phyloP scores from a whole-genome alignment of 2,797 vertebrate species.

The Lepilemur ruficaudatus region DNA sequence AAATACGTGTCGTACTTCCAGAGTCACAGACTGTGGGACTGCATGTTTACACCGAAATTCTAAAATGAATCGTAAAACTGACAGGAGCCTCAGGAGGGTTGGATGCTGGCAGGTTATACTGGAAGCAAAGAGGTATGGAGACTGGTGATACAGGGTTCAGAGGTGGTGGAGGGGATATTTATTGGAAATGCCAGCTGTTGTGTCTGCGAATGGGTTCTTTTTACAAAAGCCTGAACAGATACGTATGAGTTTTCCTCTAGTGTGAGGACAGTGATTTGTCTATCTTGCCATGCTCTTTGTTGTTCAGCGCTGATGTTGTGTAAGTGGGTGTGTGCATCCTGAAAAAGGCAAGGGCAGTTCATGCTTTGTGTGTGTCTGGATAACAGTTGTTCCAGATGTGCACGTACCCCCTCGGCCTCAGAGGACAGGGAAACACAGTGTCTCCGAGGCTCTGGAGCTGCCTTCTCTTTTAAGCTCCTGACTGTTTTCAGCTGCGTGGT shows the following conservation, averaged over 20 bases:
- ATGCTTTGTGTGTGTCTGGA: not conserved
- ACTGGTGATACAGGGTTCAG: not conserved
- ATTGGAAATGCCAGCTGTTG: not conserved
- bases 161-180: not conserved
- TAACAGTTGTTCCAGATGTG: not conserved
- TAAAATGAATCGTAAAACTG: not conserved
- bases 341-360: not conserved
- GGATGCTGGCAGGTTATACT: not conserved
- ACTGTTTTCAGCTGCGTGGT: not conserved
- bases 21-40: conserved; percentile 63
- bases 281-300: not conserved
- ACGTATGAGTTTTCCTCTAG: not conserved
- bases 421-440: not conserved
- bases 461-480: not conserved
- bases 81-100: not conserved
- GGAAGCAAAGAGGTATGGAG: not conserved
- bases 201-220: not conserved
- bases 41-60: conserved; percentile 69
- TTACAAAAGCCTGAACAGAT: not conserved
- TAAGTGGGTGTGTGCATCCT: not conserved
- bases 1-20: conserved; percentile 68
- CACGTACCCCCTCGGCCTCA: fast-evolving
- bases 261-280: not conserved
- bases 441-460: not conserved
- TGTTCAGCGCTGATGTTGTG: not conserved